These are phyloP conservation scores for Heliconius charithonia DNA, from an alignment of 2,888 invertebrate species.

Conservation along the genomic window DNA sequence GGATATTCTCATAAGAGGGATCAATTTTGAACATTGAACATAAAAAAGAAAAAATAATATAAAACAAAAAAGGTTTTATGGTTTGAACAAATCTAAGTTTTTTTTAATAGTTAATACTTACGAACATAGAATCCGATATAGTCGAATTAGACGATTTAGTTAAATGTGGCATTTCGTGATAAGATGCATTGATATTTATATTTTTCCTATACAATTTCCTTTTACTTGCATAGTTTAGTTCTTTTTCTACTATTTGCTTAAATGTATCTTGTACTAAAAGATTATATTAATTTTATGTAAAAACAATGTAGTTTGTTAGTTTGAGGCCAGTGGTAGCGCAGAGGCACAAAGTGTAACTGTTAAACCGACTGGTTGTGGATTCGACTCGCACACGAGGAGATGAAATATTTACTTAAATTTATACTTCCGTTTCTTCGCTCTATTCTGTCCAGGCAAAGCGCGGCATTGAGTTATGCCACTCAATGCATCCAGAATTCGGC, in stretches of 20 bases:
- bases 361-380: too few relatives aligned
- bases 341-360: too few relatives aligned
- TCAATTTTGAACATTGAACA: too few relatives aligned
- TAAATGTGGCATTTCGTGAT: slow-evolving; percentile 53
- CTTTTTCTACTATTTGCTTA: slow-evolving; percentile 67
- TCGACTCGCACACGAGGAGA: too few relatives aligned
- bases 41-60: too few relatives aligned
- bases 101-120: slow-evolving; percentile 51
- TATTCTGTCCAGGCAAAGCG: too few relatives aligned
- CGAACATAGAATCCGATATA: slow-evolving; percentile 55
- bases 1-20: not conserved
- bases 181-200: slow-evolving; percentile 63
- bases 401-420: too few relatives aligned
- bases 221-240: slow-evolving; percentile 61
- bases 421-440: too few relatives aligned
- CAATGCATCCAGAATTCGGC: too few relatives aligned
- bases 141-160: slow-evolving; percentile 52
- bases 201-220: slow-evolving; percentile 50
- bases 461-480: too few relatives aligned
- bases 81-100: not conserved
- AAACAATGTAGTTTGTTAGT: not conserved
- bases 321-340: too few relatives aligned
- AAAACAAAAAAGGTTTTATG: too few relatives aligned
- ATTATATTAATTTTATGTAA: not conserved
- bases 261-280: slow-evolving; percentile 68